These are phyloP conservation scores for Actenoides lindsayi DNA, from an alignment of 2,113 vertebrate species.

Conservation along the genomic window DNA sequence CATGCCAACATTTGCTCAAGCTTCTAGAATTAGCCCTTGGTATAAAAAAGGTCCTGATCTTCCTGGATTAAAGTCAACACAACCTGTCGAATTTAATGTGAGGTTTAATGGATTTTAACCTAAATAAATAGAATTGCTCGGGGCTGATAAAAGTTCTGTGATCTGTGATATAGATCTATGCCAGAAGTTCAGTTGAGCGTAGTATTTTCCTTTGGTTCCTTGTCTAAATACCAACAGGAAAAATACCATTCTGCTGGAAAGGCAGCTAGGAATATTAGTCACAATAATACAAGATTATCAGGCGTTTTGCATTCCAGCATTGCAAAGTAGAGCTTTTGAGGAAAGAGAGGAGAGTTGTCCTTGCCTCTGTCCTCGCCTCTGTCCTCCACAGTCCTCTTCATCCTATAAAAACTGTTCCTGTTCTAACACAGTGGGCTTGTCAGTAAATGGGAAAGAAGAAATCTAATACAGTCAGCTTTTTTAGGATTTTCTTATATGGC, in stretches of 20 bases:
- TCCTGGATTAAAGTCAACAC: neutral
- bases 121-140: neutral
- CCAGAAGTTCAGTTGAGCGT: neutral
- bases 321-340: neutral
- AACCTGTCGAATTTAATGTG: neutral
- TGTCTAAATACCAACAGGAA: neutral
- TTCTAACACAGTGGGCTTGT: neutral
- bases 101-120: neutral
- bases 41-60: neutral
- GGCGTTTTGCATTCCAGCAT: neutral
- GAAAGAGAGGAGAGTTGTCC: neutral
- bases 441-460: slow-evolving; percentile 8
- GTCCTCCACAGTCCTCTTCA: neutral
- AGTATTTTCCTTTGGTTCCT: neutral
- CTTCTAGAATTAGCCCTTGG: neutral
- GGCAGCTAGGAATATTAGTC: neutral
- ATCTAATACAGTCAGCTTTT: slow-evolving; percentile 13
- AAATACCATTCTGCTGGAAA: neutral
- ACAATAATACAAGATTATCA: neutral
- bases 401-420: neutral
- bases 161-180: neutral
- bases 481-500: neutral
- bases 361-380: neutral
- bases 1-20: neutral
- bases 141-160: neutral